Evolutionary conservation across 2,113 vertebrate genomes (phyloP).

Genomic region (Muntiacus reevesi): DNA sequence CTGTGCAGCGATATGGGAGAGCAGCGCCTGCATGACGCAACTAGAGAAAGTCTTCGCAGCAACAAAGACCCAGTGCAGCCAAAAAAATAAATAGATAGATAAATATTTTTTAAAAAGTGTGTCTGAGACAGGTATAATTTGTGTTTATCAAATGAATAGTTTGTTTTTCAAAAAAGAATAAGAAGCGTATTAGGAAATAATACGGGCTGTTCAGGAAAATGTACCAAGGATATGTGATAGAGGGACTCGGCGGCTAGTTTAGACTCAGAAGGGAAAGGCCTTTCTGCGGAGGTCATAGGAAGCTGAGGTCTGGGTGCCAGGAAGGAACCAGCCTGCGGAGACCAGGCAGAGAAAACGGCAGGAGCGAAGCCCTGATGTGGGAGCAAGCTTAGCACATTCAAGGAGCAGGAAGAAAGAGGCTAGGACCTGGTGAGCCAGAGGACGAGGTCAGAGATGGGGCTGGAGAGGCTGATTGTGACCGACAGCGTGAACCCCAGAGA

Average conservation of each 20-base stretch:
- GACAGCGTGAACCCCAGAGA: accelerated
- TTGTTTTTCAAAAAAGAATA: not conserved
- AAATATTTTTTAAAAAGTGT: not conserved
- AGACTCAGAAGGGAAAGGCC: not conserved
- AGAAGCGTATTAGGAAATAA: not conserved
- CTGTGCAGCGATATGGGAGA: accelerated
- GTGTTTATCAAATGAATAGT: not conserved
- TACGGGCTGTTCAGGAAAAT: not conserved
- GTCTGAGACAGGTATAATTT: not conserved
- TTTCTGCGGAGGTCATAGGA: not conserved
- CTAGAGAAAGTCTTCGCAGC: not conserved
- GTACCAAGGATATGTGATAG: not conserved
- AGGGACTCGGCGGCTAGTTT: not conserved
- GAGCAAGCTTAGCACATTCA: not conserved
- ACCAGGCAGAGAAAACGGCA: not conserved
- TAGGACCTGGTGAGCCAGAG: not conserved
- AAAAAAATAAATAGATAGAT: not conserved
- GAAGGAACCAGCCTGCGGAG: not conserved
- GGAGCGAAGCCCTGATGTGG: not conserved
- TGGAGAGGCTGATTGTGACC: not conserved
- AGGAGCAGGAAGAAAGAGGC: not conserved
- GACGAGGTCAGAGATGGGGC: not conserved
- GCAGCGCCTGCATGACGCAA: not conserved
- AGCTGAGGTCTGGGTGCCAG: not conserved
- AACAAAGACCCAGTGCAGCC: not conserved